These are phyloP conservation scores for Chaetogeoica ovagalla DNA, from an alignment of 2,888 invertebrate species.

Conservation along the genomic window DNA sequence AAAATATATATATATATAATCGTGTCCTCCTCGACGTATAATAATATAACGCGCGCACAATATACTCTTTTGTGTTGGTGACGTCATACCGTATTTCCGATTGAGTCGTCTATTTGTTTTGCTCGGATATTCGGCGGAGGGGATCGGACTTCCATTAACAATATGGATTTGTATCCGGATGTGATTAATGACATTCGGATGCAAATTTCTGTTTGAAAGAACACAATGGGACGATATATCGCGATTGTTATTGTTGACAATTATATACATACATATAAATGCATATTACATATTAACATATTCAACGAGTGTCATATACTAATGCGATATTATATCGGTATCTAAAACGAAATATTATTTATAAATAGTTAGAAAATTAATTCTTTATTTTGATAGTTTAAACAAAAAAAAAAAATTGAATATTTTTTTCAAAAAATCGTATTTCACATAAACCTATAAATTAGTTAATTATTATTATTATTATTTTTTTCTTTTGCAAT, in stretches of 20 bases:
- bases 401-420: too few species aligned
- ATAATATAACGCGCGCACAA: slow-evolving; percentile 9
- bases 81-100: slow-evolving; percentile 48
- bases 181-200: slow-evolving; percentile 47
- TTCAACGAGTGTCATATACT: neutral
- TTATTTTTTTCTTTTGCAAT: too few species aligned
- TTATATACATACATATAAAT: too few species aligned
- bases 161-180: slow-evolving; percentile 24
- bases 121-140: slow-evolving; percentile 19
- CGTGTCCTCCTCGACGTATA: neutral
- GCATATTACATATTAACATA: neutral
- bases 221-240: slow-evolving; percentile 4
- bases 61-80: slow-evolving; percentile 34
- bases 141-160: slow-evolving; percentile 39
- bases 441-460: neutral
- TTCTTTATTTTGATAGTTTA: too few species aligned
- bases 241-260: slow-evolving; percentile 17
- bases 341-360: neutral
- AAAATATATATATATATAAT: neutral
- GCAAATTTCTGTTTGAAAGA: slow-evolving; percentile 34
- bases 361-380: neutral
- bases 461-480: too few species aligned
- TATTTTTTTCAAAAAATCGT: too few species aligned
- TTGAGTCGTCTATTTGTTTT: slow-evolving; percentile 52
- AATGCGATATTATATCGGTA: neutral